A percentile compares a stretch with the other conserved stretches of the same genome.
These are phyloP conservation scores for Bembecia ichneumoniformis DNA, from an alignment of 2,888 invertebrate genomes.

Conservation along the genomic window DNA sequence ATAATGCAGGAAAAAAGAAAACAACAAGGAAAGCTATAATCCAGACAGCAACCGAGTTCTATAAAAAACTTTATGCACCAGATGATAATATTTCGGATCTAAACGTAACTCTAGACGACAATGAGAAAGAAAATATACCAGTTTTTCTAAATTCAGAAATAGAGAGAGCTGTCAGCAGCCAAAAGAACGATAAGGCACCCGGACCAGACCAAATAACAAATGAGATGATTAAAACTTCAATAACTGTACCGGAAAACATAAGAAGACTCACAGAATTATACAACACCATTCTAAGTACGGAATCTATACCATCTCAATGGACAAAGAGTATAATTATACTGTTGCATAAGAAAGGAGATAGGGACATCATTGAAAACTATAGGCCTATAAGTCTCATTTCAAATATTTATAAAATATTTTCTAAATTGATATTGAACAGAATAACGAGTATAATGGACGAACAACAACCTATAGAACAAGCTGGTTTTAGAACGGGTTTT, in stretches of 20 bases:
- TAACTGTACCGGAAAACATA: not conserved
- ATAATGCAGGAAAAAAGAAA: too few species aligned
- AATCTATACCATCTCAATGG: conserved; percentile 15
- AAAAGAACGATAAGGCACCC: too few species aligned
- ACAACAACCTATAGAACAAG: conserved; percentile 15
- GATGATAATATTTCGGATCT: too few species aligned
- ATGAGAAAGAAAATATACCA: too few species aligned
- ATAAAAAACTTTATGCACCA: too few species aligned
- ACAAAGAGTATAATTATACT: conserved; percentile 10
- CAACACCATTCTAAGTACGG: conserved; percentile 11
- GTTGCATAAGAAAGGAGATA: conserved; percentile 16
- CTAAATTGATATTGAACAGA: conserved; percentile 10
- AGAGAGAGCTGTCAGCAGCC: too few species aligned
- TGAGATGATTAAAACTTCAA: not conserved
- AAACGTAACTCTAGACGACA: too few species aligned
- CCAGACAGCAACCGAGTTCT: too few species aligned
- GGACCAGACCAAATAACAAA: too few species aligned
- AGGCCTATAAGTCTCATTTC: conserved; percentile 15
- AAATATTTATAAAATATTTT: conserved; percentile 14
- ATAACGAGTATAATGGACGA: conserved; percentile 10
- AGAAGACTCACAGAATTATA: conserved; percentile 7
- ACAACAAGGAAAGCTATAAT: too few species aligned
- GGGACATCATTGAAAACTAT: conserved; percentile 12
- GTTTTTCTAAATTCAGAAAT: too few species aligned
- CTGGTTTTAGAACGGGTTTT: conserved; percentile 8